phyloP scores from a whole-genome alignment of 2,888 invertebrate species.

The Chaetoderma sp. region DNA sequence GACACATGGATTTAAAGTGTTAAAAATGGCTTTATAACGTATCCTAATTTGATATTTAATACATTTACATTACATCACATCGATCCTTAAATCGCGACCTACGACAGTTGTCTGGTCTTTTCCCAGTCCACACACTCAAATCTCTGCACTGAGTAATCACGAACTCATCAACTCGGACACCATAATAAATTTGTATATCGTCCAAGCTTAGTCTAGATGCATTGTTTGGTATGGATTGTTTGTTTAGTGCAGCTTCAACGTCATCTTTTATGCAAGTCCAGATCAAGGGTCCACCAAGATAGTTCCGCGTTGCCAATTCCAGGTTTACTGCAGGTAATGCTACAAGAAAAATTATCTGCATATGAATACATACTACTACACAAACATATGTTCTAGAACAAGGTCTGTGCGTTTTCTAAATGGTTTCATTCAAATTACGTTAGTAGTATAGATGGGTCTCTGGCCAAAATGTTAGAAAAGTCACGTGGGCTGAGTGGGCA shows the following conservation, averaged over 20 bases:
- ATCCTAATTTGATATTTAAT: too few relatives aligned
- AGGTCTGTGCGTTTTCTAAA: too few relatives aligned
- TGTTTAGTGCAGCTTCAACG: constrained; percentile 48
- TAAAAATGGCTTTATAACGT: too few relatives aligned
- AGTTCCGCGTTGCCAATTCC: constrained; percentile 63
- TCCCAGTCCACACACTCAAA: constrained; percentile 60
- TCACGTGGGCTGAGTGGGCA: too few relatives aligned
- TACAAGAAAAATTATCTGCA: constrained; percentile 42
- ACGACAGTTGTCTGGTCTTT: constrained; percentile 53
- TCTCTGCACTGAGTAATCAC: constrained; percentile 57
- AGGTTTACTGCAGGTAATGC: constrained; percentile 62
- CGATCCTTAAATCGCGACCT: constrained; percentile 49
- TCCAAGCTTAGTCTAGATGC: constrained; percentile 51
- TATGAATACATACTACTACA: too few relatives aligned
- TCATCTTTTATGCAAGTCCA: constrained; percentile 46
- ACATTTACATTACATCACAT: constrained; percentile 58
- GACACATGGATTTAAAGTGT: too few relatives aligned
- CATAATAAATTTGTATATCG: constrained; percentile 57
- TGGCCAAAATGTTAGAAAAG: too few relatives aligned
- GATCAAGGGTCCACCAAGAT: constrained; percentile 61
- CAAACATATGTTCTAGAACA: too few relatives aligned
- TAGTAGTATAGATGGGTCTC: too few relatives aligned
- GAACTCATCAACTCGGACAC: constrained; percentile 62
- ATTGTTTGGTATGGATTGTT: constrained; percentile 49
- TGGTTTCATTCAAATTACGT: too few relatives aligned